Evolutionary conservation across 2,888 invertebrate genomes (phyloP), one percentile per base, ranked within the genome.

Genomic region (Drosophila seclusa): DNA sequence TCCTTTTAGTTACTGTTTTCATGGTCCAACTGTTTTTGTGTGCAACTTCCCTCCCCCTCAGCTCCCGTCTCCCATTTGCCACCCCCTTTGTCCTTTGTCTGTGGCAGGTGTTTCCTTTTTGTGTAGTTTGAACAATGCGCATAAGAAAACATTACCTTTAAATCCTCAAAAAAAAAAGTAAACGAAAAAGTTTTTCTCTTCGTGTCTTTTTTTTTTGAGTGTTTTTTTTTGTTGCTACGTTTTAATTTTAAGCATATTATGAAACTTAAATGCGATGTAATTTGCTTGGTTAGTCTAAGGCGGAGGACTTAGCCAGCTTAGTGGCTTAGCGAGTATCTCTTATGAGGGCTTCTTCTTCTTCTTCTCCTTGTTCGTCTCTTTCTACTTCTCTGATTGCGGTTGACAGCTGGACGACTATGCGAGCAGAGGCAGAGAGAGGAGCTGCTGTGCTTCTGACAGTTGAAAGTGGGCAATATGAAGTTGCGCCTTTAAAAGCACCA

Each of bases 251-350:
- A 86, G 87, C 83, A 81, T 86, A 86, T 88, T 85, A 88, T 73
- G 68, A 78, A 85, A 88, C 89, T 88, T 80, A 82, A 85, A 83
- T 88, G 85, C 85, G 80, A 83, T 73, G 71, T 85, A 88, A 85
- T 85, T 85, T 85, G 78, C 73, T 79, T 76, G 83, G 76, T 77
- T 83, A 73, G 67, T 70, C 67, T 55, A 73, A 29, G 62, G 31
- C 45, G 24, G 27, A 24, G 52, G 73, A 76, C 81, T 84, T 69
- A 82, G 77, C 77, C 68, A 52, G 82, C 83, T 86, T 81, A 73
- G 68, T 27, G 73, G 83, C 80, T 78, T 79, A 68, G 61, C 65
- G 36, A 68, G 50, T 72, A 61, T 75, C 76, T 79, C 59, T 71
- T 64, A 54, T 68, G 61, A 48, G 52, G 65, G 72, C 66, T 66